Base-by-base conservation (phyloP, 2,888 invertebrate species). In the Pimpla rufipes region DNA sequence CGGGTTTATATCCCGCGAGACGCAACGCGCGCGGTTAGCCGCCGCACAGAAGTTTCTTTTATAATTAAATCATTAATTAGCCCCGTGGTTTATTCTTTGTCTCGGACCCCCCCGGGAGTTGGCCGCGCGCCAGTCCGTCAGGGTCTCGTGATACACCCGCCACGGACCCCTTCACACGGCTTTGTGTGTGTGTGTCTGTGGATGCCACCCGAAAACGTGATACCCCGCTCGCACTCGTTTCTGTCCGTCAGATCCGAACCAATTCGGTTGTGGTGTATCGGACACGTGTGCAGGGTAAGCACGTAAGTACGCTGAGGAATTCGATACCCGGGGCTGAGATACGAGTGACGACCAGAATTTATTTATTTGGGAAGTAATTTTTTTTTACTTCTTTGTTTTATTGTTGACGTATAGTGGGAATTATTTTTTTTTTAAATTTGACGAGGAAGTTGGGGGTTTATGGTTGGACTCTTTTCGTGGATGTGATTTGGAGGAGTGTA, bases 51-150 rank as follows among this genome's bases (percentile, higher is more conserved):
- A 91, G 84, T 90, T 90, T 90, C 89, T 86, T 88, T 89, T 89
- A 87, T 90, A 91, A 91, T 91, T 91, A 89, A 91, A 91, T 91
- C 91, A 91, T 90, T 91, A 90, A 91, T 91, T 91, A 89, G 87
- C 75, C 84, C 70, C 70, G 64, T 68, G 79, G 75, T 88, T 88
- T 88, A 88, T 87, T 86, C 84, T 86, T 86, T 84, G 84, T 86
- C 88, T 86, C 81, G 57, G 67, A 45, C 76, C 29, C 66, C 7
- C 29, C 66, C 79, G 74, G 81, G 77, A 79, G 23, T 83, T 85
- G 83, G 85, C 83, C 62, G 67, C 81, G 73, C 59, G 85, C 83
- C 84, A 81, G 76, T 50, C 42, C 47, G 18, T 37, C 64, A 76
- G 67, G 52, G 29, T 2, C 29, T 74, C 66, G 76, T 68, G 79